These are phyloP conservation scores for Origma solitaria DNA, from an alignment of 2,113 vertebrate genomes.

Conservation along the genomic window DNA sequence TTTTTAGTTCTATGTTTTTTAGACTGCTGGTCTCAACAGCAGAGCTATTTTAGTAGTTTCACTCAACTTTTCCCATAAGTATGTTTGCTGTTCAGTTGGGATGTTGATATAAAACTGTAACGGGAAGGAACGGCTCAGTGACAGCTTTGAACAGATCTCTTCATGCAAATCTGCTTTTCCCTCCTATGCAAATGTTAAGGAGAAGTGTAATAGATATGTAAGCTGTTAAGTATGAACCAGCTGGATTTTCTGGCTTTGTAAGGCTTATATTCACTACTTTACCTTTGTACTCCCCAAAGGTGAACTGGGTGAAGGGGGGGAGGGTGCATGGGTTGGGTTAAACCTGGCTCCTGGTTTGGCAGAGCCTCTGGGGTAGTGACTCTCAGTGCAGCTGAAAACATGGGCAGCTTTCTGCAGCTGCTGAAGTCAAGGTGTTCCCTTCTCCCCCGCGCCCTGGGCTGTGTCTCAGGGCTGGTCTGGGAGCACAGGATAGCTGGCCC, in stretches of 20 bases:
- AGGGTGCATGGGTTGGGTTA: not conserved
- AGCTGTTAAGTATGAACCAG: not conserved
- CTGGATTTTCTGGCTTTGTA: slow-evolving; percentile 31
- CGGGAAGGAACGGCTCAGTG: not conserved
- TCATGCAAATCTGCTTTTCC: slow-evolving; percentile 33
- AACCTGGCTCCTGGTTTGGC: not conserved
- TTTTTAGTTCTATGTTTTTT: not conserved
- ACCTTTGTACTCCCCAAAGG: not conserved
- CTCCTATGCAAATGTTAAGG: slow-evolving; percentile 24
- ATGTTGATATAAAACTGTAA: slow-evolving; percentile 4
- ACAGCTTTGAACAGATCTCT: slow-evolving; percentile 28
- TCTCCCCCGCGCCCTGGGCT: not conserved
- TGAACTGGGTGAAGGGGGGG: not conserved
- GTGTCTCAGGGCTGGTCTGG: not conserved
- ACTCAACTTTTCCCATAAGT: not conserved
- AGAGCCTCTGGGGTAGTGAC: not conserved
- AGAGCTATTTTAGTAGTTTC: not conserved
- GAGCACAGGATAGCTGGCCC: not conserved
- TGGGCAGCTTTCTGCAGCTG: not conserved
- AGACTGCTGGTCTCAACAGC: not conserved
- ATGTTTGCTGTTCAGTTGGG: slow-evolving; percentile 32
- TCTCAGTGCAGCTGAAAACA: not conserved
- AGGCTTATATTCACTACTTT: not conserved
- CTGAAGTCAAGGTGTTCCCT: not conserved
- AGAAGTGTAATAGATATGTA: not conserved